Conservation (phyloP, 2,888 invertebrate species). For the Sphaerophoria taeniata region DNA sequence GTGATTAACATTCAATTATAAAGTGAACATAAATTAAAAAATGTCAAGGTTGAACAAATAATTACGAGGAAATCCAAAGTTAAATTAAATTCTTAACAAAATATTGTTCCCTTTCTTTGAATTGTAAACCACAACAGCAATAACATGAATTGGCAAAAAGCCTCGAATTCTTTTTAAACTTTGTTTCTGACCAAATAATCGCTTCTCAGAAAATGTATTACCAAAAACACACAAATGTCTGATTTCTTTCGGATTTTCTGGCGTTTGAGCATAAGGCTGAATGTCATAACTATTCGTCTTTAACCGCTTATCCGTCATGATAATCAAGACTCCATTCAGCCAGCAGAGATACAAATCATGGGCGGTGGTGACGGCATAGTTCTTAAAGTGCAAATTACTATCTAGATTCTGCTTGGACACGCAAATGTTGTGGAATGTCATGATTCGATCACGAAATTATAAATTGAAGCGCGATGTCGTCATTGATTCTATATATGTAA, state of each 20-base stretch:
- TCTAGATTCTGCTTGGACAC: slow-evolving; percentile 1
- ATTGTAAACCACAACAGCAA: too few species aligned
- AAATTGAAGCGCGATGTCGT: slow-evolving; percentile 34
- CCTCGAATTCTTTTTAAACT: too few species aligned
- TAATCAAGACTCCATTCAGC: neutral
- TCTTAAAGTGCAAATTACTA: neutral
- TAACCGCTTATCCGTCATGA: too few species aligned
- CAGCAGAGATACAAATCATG: neutral
- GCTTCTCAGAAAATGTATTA: neutral
- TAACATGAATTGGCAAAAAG: too few species aligned
- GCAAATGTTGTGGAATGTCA: slow-evolving; percentile 32
- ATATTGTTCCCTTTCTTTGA: too few species aligned
- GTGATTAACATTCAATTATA: too few species aligned
- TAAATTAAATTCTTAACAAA: too few species aligned
- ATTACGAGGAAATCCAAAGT: too few species aligned
- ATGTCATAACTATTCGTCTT: neutral
- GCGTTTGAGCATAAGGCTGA: too few species aligned
- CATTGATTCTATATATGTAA: slow-evolving; percentile 36
- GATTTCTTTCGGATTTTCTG: neutral
- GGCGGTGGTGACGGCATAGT: neutral
- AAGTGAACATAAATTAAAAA: too few species aligned
- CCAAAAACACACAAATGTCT: neutral
- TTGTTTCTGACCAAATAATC: too few species aligned
- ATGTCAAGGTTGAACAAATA: too few species aligned
- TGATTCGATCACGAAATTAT: slow-evolving; percentile 6